These are phyloP conservation scores for Beris morrisii DNA, from an alignment of 2,888 invertebrate species.

Conservation along the genomic window DNA sequence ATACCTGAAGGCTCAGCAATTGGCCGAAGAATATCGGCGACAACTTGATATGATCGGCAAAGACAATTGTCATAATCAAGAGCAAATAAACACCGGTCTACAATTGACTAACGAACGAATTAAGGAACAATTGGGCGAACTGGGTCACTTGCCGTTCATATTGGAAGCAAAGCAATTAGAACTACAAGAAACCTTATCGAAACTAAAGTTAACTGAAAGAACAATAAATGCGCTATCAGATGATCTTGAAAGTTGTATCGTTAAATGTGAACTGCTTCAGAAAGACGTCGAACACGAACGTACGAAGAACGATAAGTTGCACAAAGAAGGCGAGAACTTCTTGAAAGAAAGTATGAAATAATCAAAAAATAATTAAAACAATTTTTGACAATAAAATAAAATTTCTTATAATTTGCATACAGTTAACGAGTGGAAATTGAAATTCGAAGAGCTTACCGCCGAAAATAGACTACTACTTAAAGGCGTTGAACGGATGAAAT, in stretches of 20 bases:
- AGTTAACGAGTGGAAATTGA: constrained; percentile 32
- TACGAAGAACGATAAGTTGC: constrained; percentile 24
- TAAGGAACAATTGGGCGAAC: constrained; percentile 38
- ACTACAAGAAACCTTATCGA: constrained; percentile 34
- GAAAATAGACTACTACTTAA: constrained; percentile 36
- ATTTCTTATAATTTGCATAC: not conserved
- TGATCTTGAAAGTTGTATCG: constrained; percentile 39
- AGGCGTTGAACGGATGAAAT: constrained; percentile 36
- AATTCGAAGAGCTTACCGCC: constrained; percentile 24
- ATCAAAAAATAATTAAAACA: not conserved
- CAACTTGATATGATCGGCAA: constrained; percentile 29
- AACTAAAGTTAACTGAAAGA: constrained; percentile 37
- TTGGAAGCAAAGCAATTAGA: constrained; percentile 38
- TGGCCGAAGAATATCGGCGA: constrained; percentile 36
- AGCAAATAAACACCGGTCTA: constrained; percentile 26
- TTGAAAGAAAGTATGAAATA: constrained; percentile 29
- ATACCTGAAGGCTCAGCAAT: constrained; percentile 38
- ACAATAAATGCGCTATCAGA: constrained; percentile 36
- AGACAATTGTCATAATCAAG: constrained; percentile 25
- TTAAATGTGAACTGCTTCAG: constrained; percentile 39
- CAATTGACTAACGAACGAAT: constrained; percentile 34
- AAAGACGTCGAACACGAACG: constrained; percentile 35
- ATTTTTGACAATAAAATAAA: too few species aligned
- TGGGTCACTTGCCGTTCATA: constrained; percentile 36
- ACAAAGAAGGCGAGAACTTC: constrained; percentile 29